A percentile compares a stretch with the other conserved stretches of the same genome.
Conservation (phyloP, 2,888 invertebrate species). For the Acholoe squamosa region DNA sequence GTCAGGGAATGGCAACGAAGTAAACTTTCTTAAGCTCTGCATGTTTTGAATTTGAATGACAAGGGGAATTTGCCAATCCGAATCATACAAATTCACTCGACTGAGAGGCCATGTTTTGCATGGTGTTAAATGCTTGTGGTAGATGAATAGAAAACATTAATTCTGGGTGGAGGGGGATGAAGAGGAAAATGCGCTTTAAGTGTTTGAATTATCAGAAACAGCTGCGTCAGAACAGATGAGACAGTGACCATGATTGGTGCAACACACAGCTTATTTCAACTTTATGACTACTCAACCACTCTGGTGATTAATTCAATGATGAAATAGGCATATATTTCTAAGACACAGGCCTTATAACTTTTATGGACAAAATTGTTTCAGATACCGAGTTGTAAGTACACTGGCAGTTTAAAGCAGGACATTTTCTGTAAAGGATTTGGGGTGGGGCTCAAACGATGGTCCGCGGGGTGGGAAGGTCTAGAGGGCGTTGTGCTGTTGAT, state of each 20-base stretch:
- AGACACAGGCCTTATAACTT: no score
- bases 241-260: no score
- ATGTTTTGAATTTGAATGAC: neutral
- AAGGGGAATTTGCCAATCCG: neutral
- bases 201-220: neutral
- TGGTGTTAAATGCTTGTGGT: neutral
- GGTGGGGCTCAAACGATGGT: neutral
- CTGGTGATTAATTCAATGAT: no score
- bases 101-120: neutral
- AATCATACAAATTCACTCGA: neutral
- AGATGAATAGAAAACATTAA: slow-evolving; percentile 24
- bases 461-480: neutral
- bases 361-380: no score
- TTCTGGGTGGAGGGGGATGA: neutral
- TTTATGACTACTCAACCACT: no score
- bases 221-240: neutral
- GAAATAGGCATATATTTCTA: no score
- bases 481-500: neutral
- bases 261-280: no score
- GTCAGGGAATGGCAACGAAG: neutral
- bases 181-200: neutral
- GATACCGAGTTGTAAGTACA: neutral
- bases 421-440: neutral
- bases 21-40: neutral
- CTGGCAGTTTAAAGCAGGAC: neutral